Conservation (phyloP, 2,113 vertebrate species). For the Neogobius melanostomus region DNA sequence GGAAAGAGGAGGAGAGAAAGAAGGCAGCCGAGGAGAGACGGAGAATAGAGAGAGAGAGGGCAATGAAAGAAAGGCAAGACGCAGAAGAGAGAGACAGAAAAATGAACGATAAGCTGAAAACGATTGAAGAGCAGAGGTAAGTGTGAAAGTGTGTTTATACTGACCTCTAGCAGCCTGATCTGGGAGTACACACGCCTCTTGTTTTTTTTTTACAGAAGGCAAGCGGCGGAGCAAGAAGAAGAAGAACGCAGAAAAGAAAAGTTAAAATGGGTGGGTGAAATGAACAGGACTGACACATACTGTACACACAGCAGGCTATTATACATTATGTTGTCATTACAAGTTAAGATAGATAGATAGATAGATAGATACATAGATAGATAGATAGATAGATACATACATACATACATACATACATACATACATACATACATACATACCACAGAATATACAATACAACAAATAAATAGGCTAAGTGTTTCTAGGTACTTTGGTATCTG, state of each 20-base stretch:
- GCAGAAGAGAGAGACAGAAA: constrained; percentile 82
- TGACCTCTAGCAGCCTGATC: constrained; percentile 20
- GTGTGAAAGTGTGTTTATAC: background rate
- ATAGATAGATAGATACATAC: no score
- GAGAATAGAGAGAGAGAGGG: constrained; percentile 77
- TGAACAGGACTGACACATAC: no score
- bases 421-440: no score
- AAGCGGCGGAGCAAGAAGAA: constrained; percentile 71
- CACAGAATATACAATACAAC: no score
- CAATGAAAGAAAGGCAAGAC: constrained; percentile 78
- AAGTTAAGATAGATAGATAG: no score
- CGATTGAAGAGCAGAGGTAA: constrained; percentile 82
- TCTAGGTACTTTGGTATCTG: no score
- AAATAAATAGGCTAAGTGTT: no score
- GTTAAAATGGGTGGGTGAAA: constrained; percentile 71
- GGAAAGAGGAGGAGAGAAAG: constrained; percentile 80
- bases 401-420: no score
- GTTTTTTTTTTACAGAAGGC: constrained; percentile 62
- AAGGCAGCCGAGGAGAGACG: constrained; percentile 75
- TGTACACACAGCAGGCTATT: no score
- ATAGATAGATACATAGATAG: no score
- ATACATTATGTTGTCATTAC: no score
- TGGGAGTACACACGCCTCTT: background rate
- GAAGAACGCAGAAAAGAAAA: constrained; percentile 70
- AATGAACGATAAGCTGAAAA: constrained; percentile 78